A percentile compares a stretch with the other conserved stretches of the same genome.
Evolutionary conservation across 2,113 vertebrate species (phyloP).

Genomic region (Tympanuchus pallidicinctus): DNA sequence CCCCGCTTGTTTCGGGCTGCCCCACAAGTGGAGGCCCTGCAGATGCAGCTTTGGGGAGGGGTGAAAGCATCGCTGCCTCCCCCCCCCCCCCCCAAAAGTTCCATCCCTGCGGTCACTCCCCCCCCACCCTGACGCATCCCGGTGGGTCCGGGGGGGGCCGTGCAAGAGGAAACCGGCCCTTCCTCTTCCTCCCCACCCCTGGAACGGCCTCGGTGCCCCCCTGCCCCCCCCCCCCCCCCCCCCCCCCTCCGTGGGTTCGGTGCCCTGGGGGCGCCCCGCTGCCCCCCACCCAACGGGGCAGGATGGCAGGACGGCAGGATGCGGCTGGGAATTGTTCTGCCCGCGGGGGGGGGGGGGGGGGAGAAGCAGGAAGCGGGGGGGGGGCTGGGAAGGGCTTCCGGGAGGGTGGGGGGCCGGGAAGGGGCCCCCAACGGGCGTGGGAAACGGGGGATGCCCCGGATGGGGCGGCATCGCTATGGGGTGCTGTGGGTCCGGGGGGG

Average conservation of each 20-base stretch:
- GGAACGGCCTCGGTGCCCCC: not conserved
- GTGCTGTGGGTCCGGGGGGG: too few relatives aligned
- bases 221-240: too few relatives aligned
- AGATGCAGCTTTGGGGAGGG: too few relatives aligned
- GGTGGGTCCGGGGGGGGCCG: not conserved
- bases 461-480: too few relatives aligned
- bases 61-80: not conserved
- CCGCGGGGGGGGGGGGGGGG: not conserved
- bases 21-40: too few relatives aligned
- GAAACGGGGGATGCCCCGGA: not conserved
- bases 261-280: not conserved
- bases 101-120: not conserved
- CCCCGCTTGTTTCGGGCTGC: too few relatives aligned
- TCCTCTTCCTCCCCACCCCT: not conserved
- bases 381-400: slow-evolving; percentile 39
- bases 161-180: not conserved
- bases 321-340: slow-evolving; percentile 19
- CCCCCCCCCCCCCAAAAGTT: not conserved
- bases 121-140: not conserved
- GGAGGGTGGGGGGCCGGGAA: slow-evolving; percentile 19
- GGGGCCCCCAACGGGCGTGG: not conserved
- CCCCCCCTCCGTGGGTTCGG: not conserved
- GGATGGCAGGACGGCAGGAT: not conserved
- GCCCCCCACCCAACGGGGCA: not conserved
- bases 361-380: slow-evolving; percentile 14